Percentiles rank a stretch among this genome's conserved stretches.
Conservation (phyloP, 2,797 vertebrate species). For the Parauchenoglanis punctatus region DNA sequence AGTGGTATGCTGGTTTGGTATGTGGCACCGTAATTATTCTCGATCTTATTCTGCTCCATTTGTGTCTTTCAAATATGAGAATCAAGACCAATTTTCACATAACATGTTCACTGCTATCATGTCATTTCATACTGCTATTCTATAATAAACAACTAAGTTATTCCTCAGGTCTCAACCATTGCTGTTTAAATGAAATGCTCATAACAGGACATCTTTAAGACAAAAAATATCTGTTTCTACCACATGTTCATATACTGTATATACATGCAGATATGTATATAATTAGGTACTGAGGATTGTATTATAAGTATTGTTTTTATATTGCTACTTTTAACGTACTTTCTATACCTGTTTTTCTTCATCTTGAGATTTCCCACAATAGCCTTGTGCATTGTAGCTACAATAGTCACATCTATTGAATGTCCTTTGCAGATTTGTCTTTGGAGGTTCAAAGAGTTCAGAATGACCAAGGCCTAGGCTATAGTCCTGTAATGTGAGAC, state of each 20-base stretch:
- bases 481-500: slow-evolving; percentile 22
- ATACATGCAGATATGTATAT: background rate
- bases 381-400: background rate
- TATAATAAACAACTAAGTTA: background rate
- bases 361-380: background rate
- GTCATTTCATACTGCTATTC: background rate
- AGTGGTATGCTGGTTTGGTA: slow-evolving; percentile 22
- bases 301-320: background rate
- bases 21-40: slow-evolving; percentile 18
- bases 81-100: slow-evolving; percentile 17
- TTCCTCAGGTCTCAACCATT: slow-evolving; percentile 8
- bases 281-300: background rate
- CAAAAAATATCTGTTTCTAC: background rate
- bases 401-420: background rate
- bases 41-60: slow-evolving; percentile 33
- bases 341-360: background rate
- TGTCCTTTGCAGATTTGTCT: background rate
- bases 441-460: background rate
- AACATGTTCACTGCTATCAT: background rate
- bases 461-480: background rate
- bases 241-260: background rate
- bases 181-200: background rate
- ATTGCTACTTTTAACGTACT: background rate
- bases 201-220: background rate
- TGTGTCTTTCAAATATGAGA: slow-evolving; percentile 21